Conservation (phyloP, 2,113 vertebrate genomes). For the Ptilorrhoa leucosticta region DNA sequence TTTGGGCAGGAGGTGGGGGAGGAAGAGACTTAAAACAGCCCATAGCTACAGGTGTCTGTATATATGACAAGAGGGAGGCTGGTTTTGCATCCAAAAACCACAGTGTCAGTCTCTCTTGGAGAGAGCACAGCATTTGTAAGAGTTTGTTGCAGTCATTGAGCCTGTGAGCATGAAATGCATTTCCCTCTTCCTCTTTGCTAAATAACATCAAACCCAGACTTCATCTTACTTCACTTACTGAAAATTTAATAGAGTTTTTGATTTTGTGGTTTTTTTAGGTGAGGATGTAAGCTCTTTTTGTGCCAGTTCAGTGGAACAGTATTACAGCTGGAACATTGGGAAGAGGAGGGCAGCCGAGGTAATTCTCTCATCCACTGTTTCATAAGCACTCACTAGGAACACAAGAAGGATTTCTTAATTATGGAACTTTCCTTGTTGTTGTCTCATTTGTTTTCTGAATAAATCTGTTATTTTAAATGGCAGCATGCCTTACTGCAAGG, state of each 20-base stretch:
- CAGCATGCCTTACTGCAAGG: not conserved
- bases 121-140: not conserved
- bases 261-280: conserved; percentile 58
- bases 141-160: not conserved
- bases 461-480: not conserved
- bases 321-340: conserved; percentile 96
- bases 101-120: not conserved
- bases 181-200: not conserved
- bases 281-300: conserved; percentile 91
- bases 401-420: not conserved
- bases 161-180: not conserved
- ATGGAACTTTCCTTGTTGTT: not conserved
- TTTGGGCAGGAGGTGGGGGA: fast-evolving
- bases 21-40: not conserved
- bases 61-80: not conserved
- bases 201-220: not conserved
- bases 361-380: conserved; percentile 14
- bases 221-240: not conserved
- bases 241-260: not conserved
- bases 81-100: not conserved
- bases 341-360: conserved; percentile 96
- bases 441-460: not conserved
- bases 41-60: not conserved
- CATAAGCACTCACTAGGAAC: not conserved
- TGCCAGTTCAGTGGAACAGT: conserved; percentile 89